phyloP scores from a whole-genome alignment of 2,888 invertebrate species.

The Therioaphis trifolii region DNA sequence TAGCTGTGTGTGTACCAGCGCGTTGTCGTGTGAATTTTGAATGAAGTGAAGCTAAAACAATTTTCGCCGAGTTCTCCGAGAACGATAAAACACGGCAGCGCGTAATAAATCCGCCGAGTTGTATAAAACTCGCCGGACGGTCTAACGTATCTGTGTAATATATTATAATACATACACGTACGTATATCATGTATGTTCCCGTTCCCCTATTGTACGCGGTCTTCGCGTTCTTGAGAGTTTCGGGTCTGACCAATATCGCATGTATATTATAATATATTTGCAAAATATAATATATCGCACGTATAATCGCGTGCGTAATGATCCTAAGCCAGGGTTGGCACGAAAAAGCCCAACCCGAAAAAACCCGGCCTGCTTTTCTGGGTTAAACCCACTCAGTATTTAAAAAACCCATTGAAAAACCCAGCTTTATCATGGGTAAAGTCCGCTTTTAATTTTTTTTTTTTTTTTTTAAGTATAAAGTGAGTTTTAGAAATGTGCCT shows the following conservation, averaged over 20 bases:
- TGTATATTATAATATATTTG: too few relatives aligned
- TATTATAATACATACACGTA: not conserved
- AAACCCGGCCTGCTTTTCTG: too few relatives aligned
- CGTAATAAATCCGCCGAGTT: not conserved
- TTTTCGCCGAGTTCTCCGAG: not conserved
- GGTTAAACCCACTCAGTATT: too few relatives aligned
- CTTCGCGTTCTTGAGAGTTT: not conserved
- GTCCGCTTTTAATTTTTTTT: too few relatives aligned
- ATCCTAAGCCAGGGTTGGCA: too few relatives aligned
- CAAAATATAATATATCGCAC: too few relatives aligned
- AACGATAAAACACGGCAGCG: not conserved
- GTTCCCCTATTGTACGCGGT: not conserved
- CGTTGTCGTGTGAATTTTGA: not conserved
- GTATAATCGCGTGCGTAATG: too few relatives aligned
- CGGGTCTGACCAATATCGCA: slow-evolving; percentile 1
- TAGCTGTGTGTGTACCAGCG: not conserved
- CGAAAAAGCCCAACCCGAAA: too few relatives aligned
- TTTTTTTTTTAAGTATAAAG: too few relatives aligned
- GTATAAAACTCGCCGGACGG: not conserved
- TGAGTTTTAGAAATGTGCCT: too few relatives aligned
- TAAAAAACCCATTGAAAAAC: too few relatives aligned
- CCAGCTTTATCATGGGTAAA: too few relatives aligned
- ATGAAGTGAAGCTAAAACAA: not conserved
- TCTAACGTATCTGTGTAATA: not conserved
- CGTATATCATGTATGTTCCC: not conserved